Percentiles rank a stretch among this genome's conserved stretches.
Conservation (phyloP, 2,888 invertebrate species). For the Pyrgus malvae region DNA sequence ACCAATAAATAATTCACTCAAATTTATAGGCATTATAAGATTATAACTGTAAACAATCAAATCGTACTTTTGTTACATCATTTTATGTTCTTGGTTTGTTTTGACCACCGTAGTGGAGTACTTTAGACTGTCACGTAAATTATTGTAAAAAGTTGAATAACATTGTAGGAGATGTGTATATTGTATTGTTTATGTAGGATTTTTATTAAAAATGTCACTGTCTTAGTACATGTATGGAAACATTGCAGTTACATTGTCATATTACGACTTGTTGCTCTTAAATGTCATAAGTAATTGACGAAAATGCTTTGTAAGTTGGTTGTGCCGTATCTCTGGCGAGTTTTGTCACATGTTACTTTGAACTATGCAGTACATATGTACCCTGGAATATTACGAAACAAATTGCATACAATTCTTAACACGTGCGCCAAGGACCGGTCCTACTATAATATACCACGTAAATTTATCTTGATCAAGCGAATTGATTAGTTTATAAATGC, state of each 20-base stretch:
- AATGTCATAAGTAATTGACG: background rate
- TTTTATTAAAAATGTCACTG: no score
- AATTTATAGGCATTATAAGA: constrained; percentile 3
- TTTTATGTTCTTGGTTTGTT: background rate
- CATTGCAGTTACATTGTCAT: no score
- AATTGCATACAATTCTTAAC: constrained; percentile 20
- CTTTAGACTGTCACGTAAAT: background rate
- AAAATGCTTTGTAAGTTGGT: constrained; percentile 1
- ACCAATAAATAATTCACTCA: background rate
- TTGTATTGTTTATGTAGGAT: no score
- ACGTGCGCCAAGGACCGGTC: constrained; percentile 19
- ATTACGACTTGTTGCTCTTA: no score
- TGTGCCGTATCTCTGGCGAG: constrained; percentile 9
- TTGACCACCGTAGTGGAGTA: background rate
- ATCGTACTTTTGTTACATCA: background rate
- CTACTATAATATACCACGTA: constrained; percentile 14
- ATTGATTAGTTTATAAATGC: constrained; percentile 15
- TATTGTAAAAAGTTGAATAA: no score
- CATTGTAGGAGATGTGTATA: no score
- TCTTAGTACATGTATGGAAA: no score
- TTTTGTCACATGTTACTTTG: background rate
- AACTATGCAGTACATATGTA: background rate
- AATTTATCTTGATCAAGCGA: constrained; percentile 25
- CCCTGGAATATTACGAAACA: constrained; percentile 17
- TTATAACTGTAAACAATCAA: constrained; percentile 1